phyloP scores from a whole-genome alignment of 2,888 invertebrate species.

The Lutraria lutraria region DNA sequence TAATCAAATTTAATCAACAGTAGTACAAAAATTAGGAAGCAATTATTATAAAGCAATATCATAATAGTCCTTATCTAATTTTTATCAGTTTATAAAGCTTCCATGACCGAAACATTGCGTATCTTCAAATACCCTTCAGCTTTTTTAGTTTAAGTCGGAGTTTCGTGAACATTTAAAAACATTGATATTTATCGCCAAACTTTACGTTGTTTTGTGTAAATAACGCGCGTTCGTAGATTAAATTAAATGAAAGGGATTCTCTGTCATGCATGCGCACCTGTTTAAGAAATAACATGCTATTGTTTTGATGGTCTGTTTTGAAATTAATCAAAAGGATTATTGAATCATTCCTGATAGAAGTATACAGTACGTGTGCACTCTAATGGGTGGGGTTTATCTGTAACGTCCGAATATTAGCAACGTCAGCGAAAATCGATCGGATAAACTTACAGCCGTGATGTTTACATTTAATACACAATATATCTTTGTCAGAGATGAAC shows the following conservation, averaged over 20 bases:
- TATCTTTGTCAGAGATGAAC: not conserved
- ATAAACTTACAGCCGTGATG: not conserved
- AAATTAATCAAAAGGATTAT: not conserved
- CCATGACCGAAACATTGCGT: not conserved
- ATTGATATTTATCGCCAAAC: slow-evolving; percentile 1
- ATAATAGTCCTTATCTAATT: no score
- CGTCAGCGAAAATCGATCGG: slow-evolving; percentile 15
- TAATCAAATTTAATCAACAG: no score
- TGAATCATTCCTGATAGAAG: not conserved
- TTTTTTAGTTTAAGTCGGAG: not conserved
- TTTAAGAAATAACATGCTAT: not conserved
- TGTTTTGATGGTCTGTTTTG: not conserved
- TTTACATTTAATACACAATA: not conserved
- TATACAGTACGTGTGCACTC: not conserved
- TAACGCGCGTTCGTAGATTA: not conserved
- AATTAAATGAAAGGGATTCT: not conserved
- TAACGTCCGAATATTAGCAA: not conserved
- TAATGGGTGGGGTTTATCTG: not conserved
- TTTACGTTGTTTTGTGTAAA: not conserved
- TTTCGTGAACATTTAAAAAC: not conserved
- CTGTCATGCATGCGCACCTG: not conserved
- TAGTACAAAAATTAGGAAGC: no score
- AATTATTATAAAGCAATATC: no score
- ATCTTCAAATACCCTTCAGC: not conserved
- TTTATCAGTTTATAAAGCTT: no score